Percentiles rank a stretch among this genome's conserved stretches.
phyloP scores from a whole-genome alignment of 2,888 invertebrate genomes.

The Caradrina kadenii region DNA sequence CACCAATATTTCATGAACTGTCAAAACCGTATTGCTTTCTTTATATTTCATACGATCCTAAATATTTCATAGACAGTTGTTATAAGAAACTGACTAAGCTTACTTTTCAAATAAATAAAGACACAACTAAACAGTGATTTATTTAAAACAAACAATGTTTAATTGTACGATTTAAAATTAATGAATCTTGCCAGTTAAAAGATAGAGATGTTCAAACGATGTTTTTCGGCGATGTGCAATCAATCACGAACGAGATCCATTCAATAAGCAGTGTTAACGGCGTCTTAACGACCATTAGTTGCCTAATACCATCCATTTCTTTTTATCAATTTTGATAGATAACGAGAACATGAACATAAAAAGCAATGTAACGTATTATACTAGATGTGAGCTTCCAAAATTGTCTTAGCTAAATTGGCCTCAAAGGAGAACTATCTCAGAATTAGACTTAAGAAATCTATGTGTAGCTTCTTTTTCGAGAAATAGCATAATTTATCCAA shows the following conservation, averaged over 20 bases:
- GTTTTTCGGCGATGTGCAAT: constrained; percentile 48
- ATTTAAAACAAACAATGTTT: constrained; percentile 9
- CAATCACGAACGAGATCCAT: constrained; percentile 54
- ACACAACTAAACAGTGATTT: constrained; percentile 4
- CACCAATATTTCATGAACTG: constrained; percentile 43
- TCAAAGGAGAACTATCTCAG: no score
- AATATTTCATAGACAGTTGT: constrained; percentile 26
- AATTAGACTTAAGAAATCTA: no score
- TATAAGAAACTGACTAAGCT: constrained; percentile 15
- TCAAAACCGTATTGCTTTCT: constrained; percentile 36
- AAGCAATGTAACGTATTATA: neutral
- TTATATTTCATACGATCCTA: constrained; percentile 18
- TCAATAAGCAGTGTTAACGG: constrained; percentile 53
- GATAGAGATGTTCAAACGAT: constrained; percentile 11
- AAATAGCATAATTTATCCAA: no score
- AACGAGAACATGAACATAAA: constrained; percentile 42
- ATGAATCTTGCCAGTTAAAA: constrained; percentile 22
- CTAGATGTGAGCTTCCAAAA: no score
- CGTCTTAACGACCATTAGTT: constrained; percentile 58
- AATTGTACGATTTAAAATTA: constrained; percentile 21
- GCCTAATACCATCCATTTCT: constrained; percentile 29
- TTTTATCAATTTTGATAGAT: constrained; percentile 33
- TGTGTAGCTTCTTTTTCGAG: no score
- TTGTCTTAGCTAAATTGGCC: no score
- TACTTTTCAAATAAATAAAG: constrained; percentile 23